A percentile compares a stretch with the other conserved stretches of the same genome.
phyloP scores from a whole-genome alignment of 2,888 invertebrate genomes.

The Epirrita christyi region DNA sequence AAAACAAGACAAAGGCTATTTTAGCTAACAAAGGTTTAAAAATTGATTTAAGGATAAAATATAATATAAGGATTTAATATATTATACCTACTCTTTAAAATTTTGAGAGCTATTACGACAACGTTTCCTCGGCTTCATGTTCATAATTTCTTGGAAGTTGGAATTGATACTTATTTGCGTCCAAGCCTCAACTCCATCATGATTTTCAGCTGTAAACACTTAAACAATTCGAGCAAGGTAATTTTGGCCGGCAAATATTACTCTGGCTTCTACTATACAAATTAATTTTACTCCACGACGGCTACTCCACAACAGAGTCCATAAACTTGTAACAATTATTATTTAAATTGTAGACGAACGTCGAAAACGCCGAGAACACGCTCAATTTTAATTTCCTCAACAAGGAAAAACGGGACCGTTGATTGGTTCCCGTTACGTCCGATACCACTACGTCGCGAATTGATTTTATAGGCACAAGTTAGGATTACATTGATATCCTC shows the following conservation, averaged over 20 bases:
- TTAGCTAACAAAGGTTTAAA: no score
- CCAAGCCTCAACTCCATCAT: constrained; percentile 20
- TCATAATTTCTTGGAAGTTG: neutral
- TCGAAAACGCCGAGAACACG: constrained; percentile 10
- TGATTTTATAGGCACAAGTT: no score
- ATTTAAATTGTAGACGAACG: constrained; percentile 44
- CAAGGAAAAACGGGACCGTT: no score
- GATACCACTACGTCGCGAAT: no score
- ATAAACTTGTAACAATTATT: constrained; percentile 52
- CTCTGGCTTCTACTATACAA: constrained; percentile 49
- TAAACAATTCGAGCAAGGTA: constrained; percentile 36
- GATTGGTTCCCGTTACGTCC: no score
- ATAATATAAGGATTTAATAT: no score
- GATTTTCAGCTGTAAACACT: constrained; percentile 22
- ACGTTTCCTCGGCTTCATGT: no score
- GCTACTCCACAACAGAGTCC: constrained; percentile 46
- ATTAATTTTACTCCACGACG: constrained; percentile 59
- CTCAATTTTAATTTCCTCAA: neutral
- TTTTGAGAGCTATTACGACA: no score
- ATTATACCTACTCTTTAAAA: no score
- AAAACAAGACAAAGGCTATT: no score
- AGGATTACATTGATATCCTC: no score
- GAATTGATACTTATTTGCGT: constrained; percentile 7
- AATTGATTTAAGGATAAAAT: no score
- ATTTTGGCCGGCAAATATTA: constrained; percentile 52